Evolutionary conservation across 2,797 vertebrate species (phyloP), one percentile per base, ranked within the genome.

Genomic region (Centroberyx gerrardi): DNA sequence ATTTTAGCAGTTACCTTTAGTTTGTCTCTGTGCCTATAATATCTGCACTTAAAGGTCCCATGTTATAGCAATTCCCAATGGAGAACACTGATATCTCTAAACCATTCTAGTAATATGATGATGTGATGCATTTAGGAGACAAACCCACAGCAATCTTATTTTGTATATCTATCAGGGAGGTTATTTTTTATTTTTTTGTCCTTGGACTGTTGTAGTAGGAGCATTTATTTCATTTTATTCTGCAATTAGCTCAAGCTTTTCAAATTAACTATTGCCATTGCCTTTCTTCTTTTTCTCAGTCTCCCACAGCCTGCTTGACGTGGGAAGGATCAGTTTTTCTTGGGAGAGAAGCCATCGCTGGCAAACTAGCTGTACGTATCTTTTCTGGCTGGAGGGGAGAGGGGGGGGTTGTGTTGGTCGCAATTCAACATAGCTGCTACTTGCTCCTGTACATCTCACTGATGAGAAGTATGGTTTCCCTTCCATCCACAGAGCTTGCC

Each of bases 301-400:
- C 91, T 49, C 81, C 90, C 44, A 64, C 90, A 3, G 95, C 95
- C n/a, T 96, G 94, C 84, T 90, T 96, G 85, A 95, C 95, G 0
- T 96, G 95, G 95, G 96, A 96, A 91, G 95, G 95, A 65, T 83
- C 90, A 49, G 85, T 88, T 9, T 95, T 92, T 83, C 91, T 90
- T 55, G 95, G 95, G n/a, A 95, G 93, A 86, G 79, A 88, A 52
- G 91, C 90, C 17, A 93, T 96, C 51, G 79, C 90, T 87, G 83
- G 82, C 51, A 95, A 95, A 89, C 80, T 96, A 60, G 86, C 70
- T 73, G 95, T 95, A 90, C 69, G 88, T 88, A 38, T 74, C 13
- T 75, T 29, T 29, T 76, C 3, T 54, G 29, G 5, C 3, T 15
- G 7, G 18, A 2, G 5, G 15, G 12, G 28, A 8, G 33, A 8